phyloP scores from a whole-genome alignment of 2,113 vertebrate species.

The Dipodomys ordii region DNA sequence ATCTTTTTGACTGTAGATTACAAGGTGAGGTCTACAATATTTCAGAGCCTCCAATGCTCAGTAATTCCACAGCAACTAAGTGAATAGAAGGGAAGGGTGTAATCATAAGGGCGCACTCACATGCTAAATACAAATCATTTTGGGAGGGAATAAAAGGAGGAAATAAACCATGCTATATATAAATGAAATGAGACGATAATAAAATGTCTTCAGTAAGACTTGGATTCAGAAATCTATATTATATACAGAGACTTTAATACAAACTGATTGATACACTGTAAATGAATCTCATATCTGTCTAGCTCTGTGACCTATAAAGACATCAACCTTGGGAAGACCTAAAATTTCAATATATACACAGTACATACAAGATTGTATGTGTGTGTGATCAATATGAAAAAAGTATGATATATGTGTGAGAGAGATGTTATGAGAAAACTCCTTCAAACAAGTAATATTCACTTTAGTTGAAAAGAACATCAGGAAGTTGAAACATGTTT shows the following conservation, averaged over 20 bases:
- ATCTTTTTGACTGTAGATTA: constrained; percentile 19
- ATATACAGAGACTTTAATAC: background rate
- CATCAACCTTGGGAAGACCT: background rate
- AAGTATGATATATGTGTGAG: no score
- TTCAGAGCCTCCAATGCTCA: constrained; percentile 32
- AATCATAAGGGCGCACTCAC: background rate
- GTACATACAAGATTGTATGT: no score
- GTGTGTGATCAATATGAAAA: no score
- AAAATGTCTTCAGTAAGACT: constrained; percentile 42
- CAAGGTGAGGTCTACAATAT: background rate
- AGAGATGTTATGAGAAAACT: no score
- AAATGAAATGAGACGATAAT: constrained; percentile 43
- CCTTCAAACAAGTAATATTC: no score
- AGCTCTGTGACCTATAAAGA: background rate
- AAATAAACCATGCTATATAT: background rate
- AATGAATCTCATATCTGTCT: background rate
- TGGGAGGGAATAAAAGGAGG: background rate
- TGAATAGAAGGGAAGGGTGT: constrained; percentile 44
- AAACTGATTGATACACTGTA: background rate
- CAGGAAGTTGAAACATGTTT: no score
- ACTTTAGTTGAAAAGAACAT: no score
- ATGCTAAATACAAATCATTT: background rate
- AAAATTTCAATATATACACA: no score
- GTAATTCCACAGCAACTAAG: constrained; percentile 5
- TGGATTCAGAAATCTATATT: background rate